Conservation (phyloP, 2,888 invertebrate genomes). For the Dinocampus coccinellae region DNA sequence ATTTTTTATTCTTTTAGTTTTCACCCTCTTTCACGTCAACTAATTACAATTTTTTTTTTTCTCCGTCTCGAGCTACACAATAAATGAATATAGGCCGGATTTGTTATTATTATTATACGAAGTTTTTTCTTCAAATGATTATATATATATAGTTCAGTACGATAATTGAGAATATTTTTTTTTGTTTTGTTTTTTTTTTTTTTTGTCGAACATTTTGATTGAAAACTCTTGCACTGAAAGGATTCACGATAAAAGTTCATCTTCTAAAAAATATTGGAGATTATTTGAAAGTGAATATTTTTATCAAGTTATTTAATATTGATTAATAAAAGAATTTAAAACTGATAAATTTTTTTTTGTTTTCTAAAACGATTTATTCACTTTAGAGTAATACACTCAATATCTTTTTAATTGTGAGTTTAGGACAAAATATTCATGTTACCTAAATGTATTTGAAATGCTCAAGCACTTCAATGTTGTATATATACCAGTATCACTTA, state of each 20-base stretch:
- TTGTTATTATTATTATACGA: background rate
- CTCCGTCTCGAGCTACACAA: no score
- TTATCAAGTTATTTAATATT: background rate
- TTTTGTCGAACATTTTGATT: background rate
- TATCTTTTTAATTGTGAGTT: background rate
- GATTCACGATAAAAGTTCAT: background rate
- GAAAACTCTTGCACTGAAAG: background rate
- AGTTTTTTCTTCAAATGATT: background rate
- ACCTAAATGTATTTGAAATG: background rate
- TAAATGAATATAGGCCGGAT: background rate
- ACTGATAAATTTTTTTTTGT: background rate
- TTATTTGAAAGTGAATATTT: background rate
- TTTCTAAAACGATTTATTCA: background rate
- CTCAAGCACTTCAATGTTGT: background rate
- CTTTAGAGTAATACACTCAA: background rate
- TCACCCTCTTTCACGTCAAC: background rate
- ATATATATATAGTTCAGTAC: background rate
- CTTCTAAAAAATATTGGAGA: background rate
- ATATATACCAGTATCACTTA: background rate
- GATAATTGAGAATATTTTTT: background rate
- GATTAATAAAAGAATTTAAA: background rate
- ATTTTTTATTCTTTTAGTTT: slow-evolving; percentile 14
- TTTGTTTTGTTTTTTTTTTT: background rate
- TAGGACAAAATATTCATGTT: background rate
- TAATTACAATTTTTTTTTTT: slow-evolving; percentile 2